These are phyloP conservation scores for Lacerta viridis DNA, from an alignment of 2,797 vertebrate species.

Conservation along the genomic window DNA sequence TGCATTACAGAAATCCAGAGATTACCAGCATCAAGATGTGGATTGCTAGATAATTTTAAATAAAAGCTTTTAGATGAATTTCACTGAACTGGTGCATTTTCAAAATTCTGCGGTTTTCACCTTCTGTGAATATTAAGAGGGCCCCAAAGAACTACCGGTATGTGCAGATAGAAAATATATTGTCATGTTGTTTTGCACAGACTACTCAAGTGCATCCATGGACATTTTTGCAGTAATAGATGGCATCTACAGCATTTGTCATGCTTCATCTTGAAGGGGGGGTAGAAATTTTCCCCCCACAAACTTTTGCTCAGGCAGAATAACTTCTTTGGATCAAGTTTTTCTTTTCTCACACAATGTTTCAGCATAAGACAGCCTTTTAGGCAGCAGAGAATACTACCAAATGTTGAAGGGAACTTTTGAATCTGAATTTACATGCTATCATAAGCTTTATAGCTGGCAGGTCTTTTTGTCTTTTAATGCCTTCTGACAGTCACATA, in stretches of 20 bases:
- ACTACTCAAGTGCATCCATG: neutral
- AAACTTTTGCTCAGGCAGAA: neutral
- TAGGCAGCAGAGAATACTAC: neutral
- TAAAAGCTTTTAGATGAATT: neutral
- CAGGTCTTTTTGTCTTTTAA: neutral
- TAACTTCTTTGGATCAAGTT: neutral
- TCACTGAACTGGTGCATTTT: neutral
- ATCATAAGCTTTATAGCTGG: neutral
- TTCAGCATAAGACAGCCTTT: neutral
- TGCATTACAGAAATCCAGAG: too few relatives aligned
- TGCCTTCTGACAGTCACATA: neutral
- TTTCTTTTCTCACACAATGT: neutral
- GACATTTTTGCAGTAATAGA: neutral
- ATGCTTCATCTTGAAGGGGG: neutral
- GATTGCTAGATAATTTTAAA: neutral
- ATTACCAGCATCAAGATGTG: neutral
- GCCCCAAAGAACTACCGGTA: neutral
- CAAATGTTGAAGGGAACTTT: neutral
- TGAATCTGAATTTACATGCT: neutral
- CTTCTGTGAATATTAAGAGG: fast-evolving
- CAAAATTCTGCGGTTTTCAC: neutral
- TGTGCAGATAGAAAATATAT: neutral
- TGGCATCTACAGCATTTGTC: neutral
- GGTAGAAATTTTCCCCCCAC: neutral
- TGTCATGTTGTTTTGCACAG: neutral